Base-by-base conservation (phyloP, 2,113 vertebrate genomes). In the Antigone vipio region DNA sequence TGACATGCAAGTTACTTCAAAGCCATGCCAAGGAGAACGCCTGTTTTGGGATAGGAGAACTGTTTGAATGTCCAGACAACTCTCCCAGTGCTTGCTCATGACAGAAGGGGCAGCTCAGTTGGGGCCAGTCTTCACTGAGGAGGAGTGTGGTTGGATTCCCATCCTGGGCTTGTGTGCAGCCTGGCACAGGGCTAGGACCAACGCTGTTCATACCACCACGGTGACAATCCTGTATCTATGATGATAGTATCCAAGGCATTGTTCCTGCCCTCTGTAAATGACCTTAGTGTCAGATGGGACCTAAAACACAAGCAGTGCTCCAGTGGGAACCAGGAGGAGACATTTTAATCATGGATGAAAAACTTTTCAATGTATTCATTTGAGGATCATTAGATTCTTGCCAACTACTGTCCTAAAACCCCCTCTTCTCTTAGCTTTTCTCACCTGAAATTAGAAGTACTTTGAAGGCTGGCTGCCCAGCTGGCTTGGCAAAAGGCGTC, bases 141-240 rank as follows among this genome's bases (percentile, higher is more conserved):
- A 75, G 42, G 52, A 66, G 5, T 4, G 23, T 42, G 44, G 26
- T 1, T 72, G 53, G 52, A 64, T 76, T 85, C 53, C 35, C 19
- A 20, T 5, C 47, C 88, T 17, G 26, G 38, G 18, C 42, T 55
- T 30, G 10, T 20, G 34, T 56, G n/a, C 64, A 40, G 10, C 17
- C 38, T 62, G 50, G 20, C 49, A 59, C 35, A 42, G 24, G 30
- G 6, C 63, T 76, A 35, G 67, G 27, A 26, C 45, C 32, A 11
- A 8, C 0, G 1, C 49, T 83, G 5, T 24, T 49, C 58, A 21
- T 9, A 52, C 49, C 34, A 83, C 16, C 35, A 62, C 0, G 0
- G n/a, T 50, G 73, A 50, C 64, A 71, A 20, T n/a, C 26, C 38
- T 59, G 0, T 44, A 32, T 29, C n/a, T 34, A 0, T 58, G 52